Evolutionary conservation across 1,140 invertebrate genomes (phyloP), one percentile per base, ranked within the genome.

Genomic region (Drosophila busckii): DNA sequence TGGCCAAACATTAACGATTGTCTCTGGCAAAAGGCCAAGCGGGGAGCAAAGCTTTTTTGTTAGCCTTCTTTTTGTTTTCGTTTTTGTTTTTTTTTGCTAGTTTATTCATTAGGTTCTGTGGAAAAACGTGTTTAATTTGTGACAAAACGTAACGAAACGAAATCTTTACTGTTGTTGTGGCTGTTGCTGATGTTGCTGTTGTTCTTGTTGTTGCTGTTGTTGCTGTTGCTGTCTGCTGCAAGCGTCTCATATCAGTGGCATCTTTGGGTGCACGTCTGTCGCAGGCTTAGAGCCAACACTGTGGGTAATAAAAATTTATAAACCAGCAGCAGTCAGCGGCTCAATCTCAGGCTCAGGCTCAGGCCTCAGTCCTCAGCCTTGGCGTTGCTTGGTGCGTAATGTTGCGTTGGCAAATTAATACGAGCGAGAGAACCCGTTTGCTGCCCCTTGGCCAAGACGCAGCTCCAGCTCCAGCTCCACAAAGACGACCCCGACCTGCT

Each of bases 101-200:
- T 70, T 83, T 85, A 85, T 85, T 85, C 83, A 85, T 85, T 85
- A 80, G 76, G 71, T 85, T 84, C 75, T 63, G 70, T 37, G 76
- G 76, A 85, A 80, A 85, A 85, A 85, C 83, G 83, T 85, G 83
- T 85, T 85, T 85, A 85, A 85, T 85, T 85, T 85, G 83, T 85
- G 83, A 85, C 83, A 85, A 85, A 85, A 73, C 56, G 56, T 29
- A 65, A 60, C 68, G 73, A 70, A 76, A 52, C 46, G 35, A 66
- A 68, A 60, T 76, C 71, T 70, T 34, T 44, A 17, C 26, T 29
- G 31, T 15, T 49, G 38, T 25, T 37, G 53, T 56, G 38, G 32
- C 15, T 16, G 15, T 34, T 15, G 42, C 9, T 10, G 20, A n/a
- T 16, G 2, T 13, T 32, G 15, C 25, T 32, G 22, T 12, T 23